A percentile compares a stretch with the other conserved stretches of the same genome.
phyloP scores from a whole-genome alignment of 2,797 vertebrate species.

The Sciaenops ocellatus region DNA sequence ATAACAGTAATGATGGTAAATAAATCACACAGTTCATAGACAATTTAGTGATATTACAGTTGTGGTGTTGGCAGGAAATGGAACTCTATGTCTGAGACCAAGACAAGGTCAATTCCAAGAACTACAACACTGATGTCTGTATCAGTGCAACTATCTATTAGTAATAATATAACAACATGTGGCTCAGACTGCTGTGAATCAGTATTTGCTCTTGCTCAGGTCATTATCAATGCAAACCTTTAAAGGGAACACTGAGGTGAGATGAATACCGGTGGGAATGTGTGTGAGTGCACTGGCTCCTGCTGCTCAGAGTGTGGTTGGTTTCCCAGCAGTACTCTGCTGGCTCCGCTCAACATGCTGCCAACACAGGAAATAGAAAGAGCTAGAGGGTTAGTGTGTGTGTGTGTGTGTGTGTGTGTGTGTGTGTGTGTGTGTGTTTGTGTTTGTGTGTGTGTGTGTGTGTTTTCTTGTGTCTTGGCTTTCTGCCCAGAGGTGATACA shows the following conservation, averaged over 20 bases:
- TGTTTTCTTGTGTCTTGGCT: constrained; percentile 22
- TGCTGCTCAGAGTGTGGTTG: constrained; percentile 8
- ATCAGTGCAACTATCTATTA: background rate
- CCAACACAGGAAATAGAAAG: constrained; percentile 41
- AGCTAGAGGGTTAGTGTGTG: constrained; percentile 10
- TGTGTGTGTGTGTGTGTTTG: constrained; percentile 13
- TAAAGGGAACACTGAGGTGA: constrained; percentile 1
- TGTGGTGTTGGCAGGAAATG: too few relatives aligned
- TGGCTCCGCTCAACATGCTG: constrained; percentile 16
- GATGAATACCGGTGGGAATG: background rate
- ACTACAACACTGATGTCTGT: background rate
- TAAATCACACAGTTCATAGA: too few relatives aligned
- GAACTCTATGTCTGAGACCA: too few relatives aligned
- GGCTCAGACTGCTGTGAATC: background rate
- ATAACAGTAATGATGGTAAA: too few relatives aligned
- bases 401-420: too few relatives aligned
- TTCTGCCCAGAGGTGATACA: constrained; percentile 17
- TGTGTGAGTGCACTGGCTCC: background rate
- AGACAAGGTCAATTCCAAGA: too few relatives aligned
- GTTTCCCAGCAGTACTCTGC: constrained; percentile 21
- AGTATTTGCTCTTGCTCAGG: background rate
- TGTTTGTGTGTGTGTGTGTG: constrained; percentile 17
- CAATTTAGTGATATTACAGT: too few relatives aligned
- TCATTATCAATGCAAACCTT: constrained; percentile 1
- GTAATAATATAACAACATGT: background rate